Evolutionary conservation across 2,797 vertebrate genomes (phyloP), one percentile per base, ranked within the genome.

Genomic region (Leontopithecus rosalia): DNA sequence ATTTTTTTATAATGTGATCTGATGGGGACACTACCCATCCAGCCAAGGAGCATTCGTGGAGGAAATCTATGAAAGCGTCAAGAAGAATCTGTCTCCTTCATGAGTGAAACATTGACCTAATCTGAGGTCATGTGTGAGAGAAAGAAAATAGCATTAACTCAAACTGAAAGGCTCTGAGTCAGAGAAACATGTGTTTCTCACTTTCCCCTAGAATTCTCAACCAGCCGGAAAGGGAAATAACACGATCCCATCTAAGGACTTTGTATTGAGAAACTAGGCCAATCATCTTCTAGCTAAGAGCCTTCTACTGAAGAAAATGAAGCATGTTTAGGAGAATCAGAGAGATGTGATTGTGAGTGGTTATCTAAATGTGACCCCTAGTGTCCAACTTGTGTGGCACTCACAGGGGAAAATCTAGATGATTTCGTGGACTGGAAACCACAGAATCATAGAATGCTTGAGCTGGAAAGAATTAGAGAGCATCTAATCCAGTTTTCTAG

Each of bases 351-450:
- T 90, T 84, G 41, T 58, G 33, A 97, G 97, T 95, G 94, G 91
- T 98, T 98, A 98, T 98, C 98, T 98, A 95, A 98, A 98, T 96
- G 77, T 98, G 98, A 99, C 98, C 98, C 90, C 98, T 98, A 98
- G 97, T 97, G 98, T 99, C 97, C 98, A 98, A 96, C 43, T 97
- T 94, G 94, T n/a, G 91, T 72, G 96, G 33, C 57, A 97, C 82
- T 97, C 89, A 80, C 81, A 86, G 79, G 67, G 52, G 55, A 96
- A 97, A 96, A 90, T 15, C 58, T 30, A 50, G 9, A 55, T 50
- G n/a, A 88, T 52, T 19, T 3, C 17, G 52, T 67, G 14, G 73
- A 26, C 48, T 67, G 36, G 73, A 57, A 70, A 85, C 14, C 12
- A 19, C 2, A 67, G 43, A 80, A 33, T 57, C 55, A 46, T 20